phyloP scores from a whole-genome alignment of 2,113 vertebrate species.

The Brachyhypopomus gauderio region DNA sequence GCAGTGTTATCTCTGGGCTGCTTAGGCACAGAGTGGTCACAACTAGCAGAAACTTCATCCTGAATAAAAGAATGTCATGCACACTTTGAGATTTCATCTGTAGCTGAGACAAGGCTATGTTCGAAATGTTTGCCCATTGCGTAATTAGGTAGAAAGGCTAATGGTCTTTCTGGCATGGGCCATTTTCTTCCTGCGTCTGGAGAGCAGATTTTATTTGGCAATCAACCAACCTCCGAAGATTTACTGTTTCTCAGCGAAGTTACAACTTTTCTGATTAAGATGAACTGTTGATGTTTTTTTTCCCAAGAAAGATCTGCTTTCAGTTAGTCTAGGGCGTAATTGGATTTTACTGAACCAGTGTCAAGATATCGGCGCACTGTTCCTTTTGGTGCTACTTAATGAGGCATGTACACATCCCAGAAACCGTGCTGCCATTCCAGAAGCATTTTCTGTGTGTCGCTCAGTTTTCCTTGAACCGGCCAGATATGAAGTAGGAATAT shows the following conservation, averaged over 20 bases:
- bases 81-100: not conserved
- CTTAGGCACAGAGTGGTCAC: not conserved
- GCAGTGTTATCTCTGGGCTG: not conserved
- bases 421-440: slow-evolving; percentile 26
- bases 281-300: not conserved
- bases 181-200: not conserved
- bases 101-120: not conserved
- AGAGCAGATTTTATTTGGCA: slow-evolving; percentile 21
- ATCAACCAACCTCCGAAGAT: not conserved
- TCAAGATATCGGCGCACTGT: slow-evolving; percentile 19
- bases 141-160: slow-evolving; percentile 32
- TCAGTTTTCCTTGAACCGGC: slow-evolving; percentile 9
- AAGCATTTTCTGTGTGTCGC: not conserved
- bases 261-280: not conserved
- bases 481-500: not conserved
- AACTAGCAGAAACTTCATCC: too few species aligned
- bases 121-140: not conserved
- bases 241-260: not conserved
- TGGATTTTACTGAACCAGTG: not conserved
- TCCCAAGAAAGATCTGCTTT: slow-evolving; percentile 2
- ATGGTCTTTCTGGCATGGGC: slow-evolving; percentile 39
- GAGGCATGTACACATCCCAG: slow-evolving; percentile 12
- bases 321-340: not conserved
- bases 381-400: slow-evolving; percentile 18
- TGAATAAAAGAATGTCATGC: not conserved